Evolutionary conservation across 1,140 invertebrate species (phyloP), one percentile per base, ranked within the genome.

Genomic region (Geopemphigus sp.): DNA sequence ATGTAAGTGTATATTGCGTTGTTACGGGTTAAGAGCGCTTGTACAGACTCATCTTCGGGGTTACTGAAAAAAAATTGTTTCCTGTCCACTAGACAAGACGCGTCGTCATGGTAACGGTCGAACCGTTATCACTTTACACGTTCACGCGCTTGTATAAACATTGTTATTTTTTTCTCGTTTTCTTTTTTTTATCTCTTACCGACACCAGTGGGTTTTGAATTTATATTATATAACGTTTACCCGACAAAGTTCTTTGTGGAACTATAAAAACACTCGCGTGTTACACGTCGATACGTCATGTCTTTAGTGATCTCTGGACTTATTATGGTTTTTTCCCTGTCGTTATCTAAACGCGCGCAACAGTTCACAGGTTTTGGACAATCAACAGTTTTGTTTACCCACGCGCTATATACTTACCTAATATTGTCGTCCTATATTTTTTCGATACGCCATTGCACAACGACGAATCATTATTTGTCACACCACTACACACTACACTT

Each of bases 171-270:
- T 39, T 39, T 8, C 32, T 8, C 32, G 57, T 76, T 39, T 39
- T 8, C 32, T 8, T 8, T 56, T 73, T 57, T 76, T 78, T 78
- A 78, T 78, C 74, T 78, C 10, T 78, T 63, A 39, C 61, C 57
- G 50, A 59, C 74, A 78, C 57, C 54, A 14, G 63, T 78, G 74
- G 39, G 22, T 78, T 76, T 78, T 50, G 45, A 63, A 78, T 78
- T 78, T 63, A 61, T n/a, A 12, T 12, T 50, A 50, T 8, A 50
- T 1, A 45, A 50, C 47, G 10, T 12, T 50, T 63, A 63, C 39
- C 53, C 12, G 24, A 24, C 29, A 59, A 56, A 17, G 24, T 53
- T 32, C 15, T 29, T 61, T 63, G 24, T 19, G 24, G 19, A 63
- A 45, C 19, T 45, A 39, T 39, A 39, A 45, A 45, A 66, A 66